phyloP scores from a whole-genome alignment of 1,140 invertebrate species.

The Leptonema lineaticorne region DNA sequence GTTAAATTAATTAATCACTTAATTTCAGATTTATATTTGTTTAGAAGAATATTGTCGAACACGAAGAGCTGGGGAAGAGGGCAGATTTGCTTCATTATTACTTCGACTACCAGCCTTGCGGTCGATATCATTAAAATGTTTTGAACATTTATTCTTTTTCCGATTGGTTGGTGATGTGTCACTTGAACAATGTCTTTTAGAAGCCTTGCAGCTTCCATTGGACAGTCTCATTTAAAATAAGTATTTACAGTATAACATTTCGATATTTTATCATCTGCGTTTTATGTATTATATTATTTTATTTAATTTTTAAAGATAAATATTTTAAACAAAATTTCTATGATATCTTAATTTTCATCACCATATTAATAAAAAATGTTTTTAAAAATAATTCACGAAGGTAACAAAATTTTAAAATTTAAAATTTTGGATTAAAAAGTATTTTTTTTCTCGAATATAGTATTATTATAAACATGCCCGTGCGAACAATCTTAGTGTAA shows the following conservation, averaged over 20 bases:
- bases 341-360: too few relatives aligned
- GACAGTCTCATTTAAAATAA: conserved; percentile 49
- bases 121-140: conserved; percentile 94
- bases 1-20: too few relatives aligned
- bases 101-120: conserved; percentile 90
- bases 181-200: conserved; percentile 69
- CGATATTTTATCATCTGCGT: background rate
- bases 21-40: conserved; percentile 76
- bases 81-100: conserved; percentile 91
- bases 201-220: conserved; percentile 67
- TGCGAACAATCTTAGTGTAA: too few relatives aligned
- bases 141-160: conserved; percentile 95
- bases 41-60: conserved; percentile 92
- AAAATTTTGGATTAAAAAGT: too few relatives aligned
- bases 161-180: conserved; percentile 80
- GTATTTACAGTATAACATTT: conserved; percentile 34
- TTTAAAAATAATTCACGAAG: too few relatives aligned
- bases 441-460: too few relatives aligned
- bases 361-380: too few relatives aligned
- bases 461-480: too few relatives aligned
- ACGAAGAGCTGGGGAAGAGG: conserved; percentile 85
- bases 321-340: too few relatives aligned
- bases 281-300: too few relatives aligned
- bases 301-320: too few relatives aligned
- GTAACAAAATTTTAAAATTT: too few relatives aligned